phyloP scores from a whole-genome alignment of 2,113 vertebrate species.

The Crocuta crocuta region DNA sequence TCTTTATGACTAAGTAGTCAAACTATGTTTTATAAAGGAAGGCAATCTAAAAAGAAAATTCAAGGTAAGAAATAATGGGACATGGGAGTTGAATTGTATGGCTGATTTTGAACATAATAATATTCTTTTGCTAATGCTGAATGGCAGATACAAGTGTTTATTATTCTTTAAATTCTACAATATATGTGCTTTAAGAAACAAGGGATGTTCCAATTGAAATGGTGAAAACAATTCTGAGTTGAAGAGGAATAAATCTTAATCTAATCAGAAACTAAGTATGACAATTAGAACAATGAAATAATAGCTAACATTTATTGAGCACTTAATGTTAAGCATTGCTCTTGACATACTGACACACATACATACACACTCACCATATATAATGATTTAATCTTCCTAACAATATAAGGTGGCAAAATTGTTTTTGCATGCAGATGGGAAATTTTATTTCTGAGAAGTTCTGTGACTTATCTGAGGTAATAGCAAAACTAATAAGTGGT shows the following conservation, averaged over 20 bases:
- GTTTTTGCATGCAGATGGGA: background rate
- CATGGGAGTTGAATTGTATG: background rate
- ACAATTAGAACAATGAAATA: background rate
- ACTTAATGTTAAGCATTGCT: background rate
- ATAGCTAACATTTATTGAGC: background rate
- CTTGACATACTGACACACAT: background rate
- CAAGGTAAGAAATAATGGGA: background rate
- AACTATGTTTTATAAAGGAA: background rate
- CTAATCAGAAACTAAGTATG: background rate
- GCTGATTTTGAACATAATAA: background rate
- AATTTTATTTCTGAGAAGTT: constrained; percentile 21
- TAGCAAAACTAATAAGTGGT: background rate
- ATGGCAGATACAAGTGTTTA: background rate
- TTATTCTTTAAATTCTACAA: constrained; percentile 30
- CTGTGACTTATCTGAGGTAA: background rate
- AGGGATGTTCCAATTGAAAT: background rate
- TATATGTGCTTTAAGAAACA: background rate
- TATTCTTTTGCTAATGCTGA: background rate
- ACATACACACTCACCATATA: background rate
- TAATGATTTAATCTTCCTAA: background rate
- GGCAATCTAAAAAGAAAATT: background rate
- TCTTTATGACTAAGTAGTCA: background rate
- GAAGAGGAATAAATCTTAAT: background rate
- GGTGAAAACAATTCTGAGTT: background rate
- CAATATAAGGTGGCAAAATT: background rate